phyloP scores from a whole-genome alignment of 2,888 invertebrate genomes.

The Phaonia tiefii region DNA sequence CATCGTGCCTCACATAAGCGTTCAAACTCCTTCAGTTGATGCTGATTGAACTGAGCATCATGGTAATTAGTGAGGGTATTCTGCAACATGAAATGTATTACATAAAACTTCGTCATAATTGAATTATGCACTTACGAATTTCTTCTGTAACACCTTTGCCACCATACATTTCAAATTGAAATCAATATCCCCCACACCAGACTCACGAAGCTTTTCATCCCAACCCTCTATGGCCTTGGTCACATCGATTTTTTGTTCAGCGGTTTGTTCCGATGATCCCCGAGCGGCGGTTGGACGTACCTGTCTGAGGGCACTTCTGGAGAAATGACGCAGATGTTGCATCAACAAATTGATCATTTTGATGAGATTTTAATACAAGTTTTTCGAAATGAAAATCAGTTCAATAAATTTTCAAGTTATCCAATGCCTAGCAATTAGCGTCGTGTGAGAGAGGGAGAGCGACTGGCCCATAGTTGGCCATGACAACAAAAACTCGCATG shows the following conservation, averaged over 20 bases:
- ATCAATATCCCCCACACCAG: slow-evolving; percentile 82
- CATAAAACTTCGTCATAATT: slow-evolving; percentile 4
- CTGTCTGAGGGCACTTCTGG: slow-evolving; percentile 29
- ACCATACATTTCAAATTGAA: slow-evolving; percentile 83
- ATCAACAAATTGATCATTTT: slow-evolving; percentile 65
- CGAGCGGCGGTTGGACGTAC: slow-evolving; percentile 15
- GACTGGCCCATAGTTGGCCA: background rate
- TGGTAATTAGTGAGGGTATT: slow-evolving; percentile 72
- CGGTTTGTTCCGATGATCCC: slow-evolving; percentile 36
- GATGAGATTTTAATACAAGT: slow-evolving; percentile 44
- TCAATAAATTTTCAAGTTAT: slow-evolving; percentile 40
- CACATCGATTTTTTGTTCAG: slow-evolving; percentile 66
- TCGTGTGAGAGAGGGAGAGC: background rate
- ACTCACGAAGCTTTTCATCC: slow-evolving; percentile 80
- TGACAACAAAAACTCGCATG: slow-evolving; percentile 39
- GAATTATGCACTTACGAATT: slow-evolving; percentile 80
- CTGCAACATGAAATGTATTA: slow-evolving; percentile 65
- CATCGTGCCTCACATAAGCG: slow-evolving; percentile 80
- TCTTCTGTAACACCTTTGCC: slow-evolving; percentile 82
- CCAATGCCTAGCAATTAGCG: slow-evolving; percentile 2
- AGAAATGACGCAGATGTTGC: slow-evolving; percentile 57
- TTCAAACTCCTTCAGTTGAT: slow-evolving; percentile 78
- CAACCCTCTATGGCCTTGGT: slow-evolving; percentile 78
- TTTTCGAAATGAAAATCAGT: slow-evolving; percentile 18
- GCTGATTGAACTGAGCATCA: slow-evolving; percentile 71